Evolutionary conservation across 2,888 invertebrate species (phyloP), one percentile per base, ranked within the genome.

Genomic region (Aradus depressus): DNA sequence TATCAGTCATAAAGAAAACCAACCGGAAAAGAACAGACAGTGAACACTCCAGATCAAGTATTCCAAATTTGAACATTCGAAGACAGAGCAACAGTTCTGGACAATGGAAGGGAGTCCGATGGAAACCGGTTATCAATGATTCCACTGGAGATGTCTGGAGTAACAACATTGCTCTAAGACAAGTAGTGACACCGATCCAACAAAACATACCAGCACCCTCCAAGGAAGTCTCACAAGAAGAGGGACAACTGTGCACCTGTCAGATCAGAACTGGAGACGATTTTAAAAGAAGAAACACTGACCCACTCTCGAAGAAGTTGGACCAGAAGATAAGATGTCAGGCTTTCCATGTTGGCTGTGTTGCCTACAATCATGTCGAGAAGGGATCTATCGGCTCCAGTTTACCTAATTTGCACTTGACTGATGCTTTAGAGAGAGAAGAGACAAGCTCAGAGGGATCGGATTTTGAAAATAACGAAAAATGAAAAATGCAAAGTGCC

Each of bases 21-120:
- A 43, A 26, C 14, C 4, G 35, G 34, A 10, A 52, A 25, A 32
- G 52, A 47, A 21, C 25, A 38, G 16, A 39, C 44, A 10, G 16
- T 44, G 10, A 38, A 35, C 23, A 19, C 28, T 3, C 32, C 22
- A 3, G 18, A 34, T 10, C 18, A 26, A 37, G 32, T 4, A 16
- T 38, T n/a, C 12, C 22, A 4, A 32, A 42, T 35, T 21, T 37
- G n/a, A 47, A 35, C 14, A 28, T 44, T 5, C 12, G 62, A 35
- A 64, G 64, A 32, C 62, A 64, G n/a, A 64, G 62, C 48, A 64
- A 62, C 8, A 53, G 51, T 18, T 58, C 59, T 3, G 62, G 60
- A 16, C 59, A 62, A n/a, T 65, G 60, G 57, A 67, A 62, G 41
- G 64, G 63, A 12, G 63, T 67, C 2, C 62, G 64, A 3, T 68